Conservation (phyloP, 1,140 invertebrate genomes). For the Uloborus diversus region DNA sequence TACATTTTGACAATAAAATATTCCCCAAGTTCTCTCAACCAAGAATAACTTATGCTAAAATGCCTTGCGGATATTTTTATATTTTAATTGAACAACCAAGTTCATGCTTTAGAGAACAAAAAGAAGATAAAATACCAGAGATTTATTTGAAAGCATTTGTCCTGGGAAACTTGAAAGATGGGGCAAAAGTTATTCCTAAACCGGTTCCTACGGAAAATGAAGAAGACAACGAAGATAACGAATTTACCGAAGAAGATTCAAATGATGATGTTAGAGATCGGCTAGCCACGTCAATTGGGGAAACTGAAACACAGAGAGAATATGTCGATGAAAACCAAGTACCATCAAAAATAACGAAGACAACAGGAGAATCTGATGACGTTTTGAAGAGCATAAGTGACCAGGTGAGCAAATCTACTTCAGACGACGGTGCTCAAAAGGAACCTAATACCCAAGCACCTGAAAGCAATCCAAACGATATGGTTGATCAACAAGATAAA, state of each 20-base stretch:
- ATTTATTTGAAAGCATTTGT: not conserved
- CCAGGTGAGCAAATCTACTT: too few relatives aligned
- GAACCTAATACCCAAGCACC: too few relatives aligned
- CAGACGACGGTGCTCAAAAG: too few relatives aligned
- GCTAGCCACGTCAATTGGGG: too few relatives aligned
- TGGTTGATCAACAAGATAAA: too few relatives aligned
- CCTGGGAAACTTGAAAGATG: conserved; percentile 22
- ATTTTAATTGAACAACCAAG: not conserved
- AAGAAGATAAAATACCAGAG: not conserved
- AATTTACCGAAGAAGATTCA: not conserved
- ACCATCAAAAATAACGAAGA: too few relatives aligned
- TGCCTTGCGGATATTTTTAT: not conserved
- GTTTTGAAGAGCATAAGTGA: too few relatives aligned
- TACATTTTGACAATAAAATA: not conserved
- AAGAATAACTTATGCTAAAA: not conserved
- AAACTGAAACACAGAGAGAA: too few relatives aligned
- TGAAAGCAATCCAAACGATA: too few relatives aligned
- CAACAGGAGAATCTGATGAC: too few relatives aligned
- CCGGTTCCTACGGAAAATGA: not conserved
- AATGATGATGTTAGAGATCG: too few relatives aligned
- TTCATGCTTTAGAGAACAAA: not conserved
- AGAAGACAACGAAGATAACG: not conserved
- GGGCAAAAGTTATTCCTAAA: not conserved
- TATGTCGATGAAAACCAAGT: too few relatives aligned
- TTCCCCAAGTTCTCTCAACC: not conserved